phyloP scores from a whole-genome alignment of 1,140 invertebrate species.

The Nephotettix cincticeps region DNA sequence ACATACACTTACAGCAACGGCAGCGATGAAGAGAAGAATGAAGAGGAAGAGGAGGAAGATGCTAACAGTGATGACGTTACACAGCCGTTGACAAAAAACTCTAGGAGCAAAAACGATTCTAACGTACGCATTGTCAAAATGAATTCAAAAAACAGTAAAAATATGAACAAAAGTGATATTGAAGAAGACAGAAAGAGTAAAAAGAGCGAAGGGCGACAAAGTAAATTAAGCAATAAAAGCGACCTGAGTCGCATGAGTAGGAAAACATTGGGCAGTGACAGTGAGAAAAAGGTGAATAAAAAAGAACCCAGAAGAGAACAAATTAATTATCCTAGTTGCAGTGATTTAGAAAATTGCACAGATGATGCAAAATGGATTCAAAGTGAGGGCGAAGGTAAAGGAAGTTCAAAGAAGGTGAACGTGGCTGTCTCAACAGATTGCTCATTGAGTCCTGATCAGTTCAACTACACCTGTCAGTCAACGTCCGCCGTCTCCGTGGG shows the following conservation, averaged over 20 bases:
- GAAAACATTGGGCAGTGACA: neutral
- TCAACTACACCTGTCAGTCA: conserved; percentile 9
- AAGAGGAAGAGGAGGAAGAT: conserved; percentile 19
- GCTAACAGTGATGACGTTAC: conserved; percentile 4
- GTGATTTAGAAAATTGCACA: conserved; percentile 22
- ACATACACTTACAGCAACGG: neutral
- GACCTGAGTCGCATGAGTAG: conserved; percentile 9
- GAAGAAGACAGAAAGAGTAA: neutral
- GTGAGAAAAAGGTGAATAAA: neutral
- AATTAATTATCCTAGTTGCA: conserved; percentile 7
- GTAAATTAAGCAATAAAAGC: conserved; percentile 16
- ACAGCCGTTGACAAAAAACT: conserved; percentile 5
- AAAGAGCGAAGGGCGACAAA: neutral
- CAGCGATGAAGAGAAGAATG: conserved; percentile 3
- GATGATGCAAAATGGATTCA: conserved; percentile 22
- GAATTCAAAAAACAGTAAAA: neutral
- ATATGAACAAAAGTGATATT: neutral
- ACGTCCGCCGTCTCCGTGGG: neutral
- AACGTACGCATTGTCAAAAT: neutral
- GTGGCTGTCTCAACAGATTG: conserved; percentile 4
- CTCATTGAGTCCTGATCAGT: conserved; percentile 11
- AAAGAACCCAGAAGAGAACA: conserved; percentile 10
- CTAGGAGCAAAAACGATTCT: neutral
- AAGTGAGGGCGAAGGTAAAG: conserved; percentile 13
- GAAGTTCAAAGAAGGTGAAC: conserved; percentile 5